These are phyloP conservation scores for Eonycteris spelaea DNA, from an alignment of 2,113 vertebrate species.

Conservation along the genomic window DNA sequence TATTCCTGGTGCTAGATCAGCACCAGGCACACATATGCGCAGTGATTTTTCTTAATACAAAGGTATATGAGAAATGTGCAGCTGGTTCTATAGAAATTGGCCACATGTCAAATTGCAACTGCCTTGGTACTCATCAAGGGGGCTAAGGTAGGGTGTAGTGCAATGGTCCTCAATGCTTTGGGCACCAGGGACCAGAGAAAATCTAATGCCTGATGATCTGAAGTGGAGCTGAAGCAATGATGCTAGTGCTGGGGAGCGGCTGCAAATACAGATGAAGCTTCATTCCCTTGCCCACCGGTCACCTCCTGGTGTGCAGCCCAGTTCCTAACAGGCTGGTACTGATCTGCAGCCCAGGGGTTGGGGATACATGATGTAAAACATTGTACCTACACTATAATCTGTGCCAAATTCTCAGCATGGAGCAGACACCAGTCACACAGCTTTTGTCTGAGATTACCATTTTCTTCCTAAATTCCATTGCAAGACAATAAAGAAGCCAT, in stretches of 20 bases:
- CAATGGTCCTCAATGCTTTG: too few species aligned
- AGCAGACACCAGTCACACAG: background rate
- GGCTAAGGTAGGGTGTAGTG: background rate
- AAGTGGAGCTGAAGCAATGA: too few species aligned
- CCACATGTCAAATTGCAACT: background rate
- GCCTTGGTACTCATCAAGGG: background rate
- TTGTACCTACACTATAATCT: background rate
- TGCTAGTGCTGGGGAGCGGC: too few species aligned
- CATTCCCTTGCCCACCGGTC: too few species aligned
- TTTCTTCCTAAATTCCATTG: background rate
- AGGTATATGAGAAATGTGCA: background rate
- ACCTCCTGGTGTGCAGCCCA: too few species aligned
- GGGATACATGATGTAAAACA: background rate
- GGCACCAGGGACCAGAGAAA: too few species aligned
- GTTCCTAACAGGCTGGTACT: too few species aligned
- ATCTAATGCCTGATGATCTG: too few species aligned
- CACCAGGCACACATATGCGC: background rate
- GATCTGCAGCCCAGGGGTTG: too few species aligned
- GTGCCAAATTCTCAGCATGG: background rate
- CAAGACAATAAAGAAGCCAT: background rate
- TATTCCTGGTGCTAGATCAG: background rate
- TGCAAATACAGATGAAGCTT: too few species aligned
- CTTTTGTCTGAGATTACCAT: background rate
- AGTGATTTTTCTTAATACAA: background rate
- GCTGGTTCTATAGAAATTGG: background rate